A percentile compares a stretch with the other conserved stretches of the same genome.
Evolutionary conservation across 2,113 vertebrate species (phyloP).

Genomic region (Xyrauchen texanus): DNA sequence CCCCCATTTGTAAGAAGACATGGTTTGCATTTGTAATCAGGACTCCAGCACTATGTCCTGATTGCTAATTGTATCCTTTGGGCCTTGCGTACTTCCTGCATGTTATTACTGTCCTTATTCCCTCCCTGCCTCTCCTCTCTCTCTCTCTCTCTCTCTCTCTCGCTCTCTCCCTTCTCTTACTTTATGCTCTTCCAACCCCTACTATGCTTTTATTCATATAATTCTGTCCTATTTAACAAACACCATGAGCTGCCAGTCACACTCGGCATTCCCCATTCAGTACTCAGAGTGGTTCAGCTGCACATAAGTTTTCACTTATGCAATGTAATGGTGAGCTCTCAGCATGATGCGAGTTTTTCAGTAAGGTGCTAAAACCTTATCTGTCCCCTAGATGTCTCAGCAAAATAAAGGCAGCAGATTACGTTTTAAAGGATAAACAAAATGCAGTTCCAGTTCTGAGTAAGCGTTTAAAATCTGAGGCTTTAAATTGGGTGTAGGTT

Average conservation of each 20-base stretch:
- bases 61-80: constrained; percentile 60
- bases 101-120: constrained; percentile 47
- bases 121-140: background rate
- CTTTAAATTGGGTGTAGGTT: background rate
- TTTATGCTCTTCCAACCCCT: constrained; percentile 9
- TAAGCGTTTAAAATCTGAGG: background rate
- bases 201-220: constrained; percentile 35
- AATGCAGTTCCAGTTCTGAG: background rate
- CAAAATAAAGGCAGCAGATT: constrained; percentile 8
- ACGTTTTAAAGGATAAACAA: background rate
- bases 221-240: constrained; percentile 46
- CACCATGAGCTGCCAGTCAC: constrained; percentile 31
- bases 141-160: constrained; percentile 3
- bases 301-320: constrained; percentile 16
- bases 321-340: constrained; percentile 16
- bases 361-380: constrained; percentile 7
- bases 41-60: constrained; percentile 42
- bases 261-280: constrained; percentile 36
- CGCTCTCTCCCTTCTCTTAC: background rate
- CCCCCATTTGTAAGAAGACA: constrained; percentile 39
- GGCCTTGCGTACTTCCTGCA: constrained; percentile 48
- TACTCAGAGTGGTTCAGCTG: constrained; percentile 24
- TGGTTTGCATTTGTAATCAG: constrained; percentile 53
- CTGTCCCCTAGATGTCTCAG: constrained; percentile 9
- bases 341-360: constrained; percentile 18